Evolutionary conservation across 2,797 vertebrate genomes (phyloP), one percentile per base, ranked within the genome.

Genomic region (Squalus acanthias): DNA sequence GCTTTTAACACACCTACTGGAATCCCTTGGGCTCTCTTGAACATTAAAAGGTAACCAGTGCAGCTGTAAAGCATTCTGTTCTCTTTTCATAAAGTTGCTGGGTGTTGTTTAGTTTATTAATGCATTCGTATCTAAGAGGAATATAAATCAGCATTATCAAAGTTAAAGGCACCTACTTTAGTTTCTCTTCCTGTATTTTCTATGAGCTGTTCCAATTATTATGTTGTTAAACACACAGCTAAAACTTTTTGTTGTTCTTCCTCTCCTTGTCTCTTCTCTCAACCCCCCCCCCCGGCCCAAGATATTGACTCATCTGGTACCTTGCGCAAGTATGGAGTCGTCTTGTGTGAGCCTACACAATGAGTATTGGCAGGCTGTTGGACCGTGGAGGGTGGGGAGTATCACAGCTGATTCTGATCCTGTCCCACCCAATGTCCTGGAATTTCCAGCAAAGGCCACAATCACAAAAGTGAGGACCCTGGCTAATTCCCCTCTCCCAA

Each of bases 1-100:
- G 99, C 99, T 97, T 99, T 99, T 98, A 99, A 99, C 97, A 99
- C 99, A 96, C 99, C 99, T 96, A 99, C 99, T 85, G 99, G 99
- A 96, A 98, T 99, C 98, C 99, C 99, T 96, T 99, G 99, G 99
- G 99, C 99, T 76, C 97, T 99, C 97, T 98, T 99, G 96, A 99
- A 99, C 98, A 98, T 99, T 97, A 99, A 99, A 98, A 99, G 99
- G 99, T 99, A 98, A 98, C 96, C 82, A 26, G 96, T 91, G 96
- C 67, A 96, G 65, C 72, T 70, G 26, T 65, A 17, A 53, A 22
- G 17, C 60, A 57, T 29, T 12, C 67, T 96, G n/a, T 53, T 96
- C 26, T 26, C 9, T 46, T 60, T 69, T 95, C 26, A 67, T 82
- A 50, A 96, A 65, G 88, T 76, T 95, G 12, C 20, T 93, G 57